These are phyloP conservation scores for Mobula hypostoma DNA, from an alignment of 2,113 vertebrate species.

Conservation along the genomic window DNA sequence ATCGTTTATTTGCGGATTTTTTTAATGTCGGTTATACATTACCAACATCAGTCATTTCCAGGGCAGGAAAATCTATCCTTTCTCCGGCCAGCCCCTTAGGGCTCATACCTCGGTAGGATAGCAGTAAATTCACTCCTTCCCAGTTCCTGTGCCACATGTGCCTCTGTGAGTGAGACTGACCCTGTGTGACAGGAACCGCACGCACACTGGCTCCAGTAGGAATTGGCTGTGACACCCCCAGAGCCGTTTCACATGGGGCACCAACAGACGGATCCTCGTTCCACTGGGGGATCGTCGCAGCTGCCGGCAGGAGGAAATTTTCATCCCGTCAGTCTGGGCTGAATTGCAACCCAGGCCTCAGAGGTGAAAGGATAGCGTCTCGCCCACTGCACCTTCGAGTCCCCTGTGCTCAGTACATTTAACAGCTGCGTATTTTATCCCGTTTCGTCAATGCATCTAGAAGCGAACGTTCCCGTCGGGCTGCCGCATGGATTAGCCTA, in stretches of 20 bases:
- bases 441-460: not conserved
- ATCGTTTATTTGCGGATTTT: not conserved
- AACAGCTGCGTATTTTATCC: constrained; percentile 9
- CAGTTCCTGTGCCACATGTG: not conserved
- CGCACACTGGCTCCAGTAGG: not conserved
- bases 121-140: too few relatives aligned
- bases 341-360: constrained; percentile 19
- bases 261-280: constrained; percentile 11
- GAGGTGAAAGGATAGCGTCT: constrained; percentile 28
- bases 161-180: not conserved
- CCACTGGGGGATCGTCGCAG: constrained; percentile 2
- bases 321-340: constrained; percentile 24
- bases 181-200: not conserved
- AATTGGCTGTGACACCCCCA: not conserved
- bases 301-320: constrained; percentile 15
- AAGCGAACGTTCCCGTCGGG: not conserved
- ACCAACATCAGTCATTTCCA: not conserved
- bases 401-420: not conserved
- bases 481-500: not conserved
- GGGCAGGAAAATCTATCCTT: not conserved
- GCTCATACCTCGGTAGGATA: not conserved
- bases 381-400: not conserved
- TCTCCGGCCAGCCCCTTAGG: not conserved
- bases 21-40: not conserved
- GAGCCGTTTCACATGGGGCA: not conserved